Evolutionary conservation across 2,888 invertebrate species (phyloP), one percentile per base, ranked within the genome.

Genomic region (Eulithis prunata): DNA sequence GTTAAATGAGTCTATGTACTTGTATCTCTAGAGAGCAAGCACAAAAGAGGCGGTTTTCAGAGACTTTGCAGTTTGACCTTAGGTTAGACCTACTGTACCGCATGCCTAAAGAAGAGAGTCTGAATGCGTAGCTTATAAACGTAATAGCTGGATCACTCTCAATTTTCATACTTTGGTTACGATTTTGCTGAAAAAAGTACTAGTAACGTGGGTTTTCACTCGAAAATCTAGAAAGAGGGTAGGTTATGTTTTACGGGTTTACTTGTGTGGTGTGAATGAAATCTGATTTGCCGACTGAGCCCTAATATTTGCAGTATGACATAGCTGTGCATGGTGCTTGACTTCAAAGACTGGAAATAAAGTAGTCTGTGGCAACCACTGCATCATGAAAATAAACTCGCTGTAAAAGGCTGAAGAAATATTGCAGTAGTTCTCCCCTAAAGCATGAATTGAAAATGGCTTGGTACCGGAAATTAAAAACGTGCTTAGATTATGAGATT

Each of bases 41-140:
- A 78, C 75, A 78, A 78, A 78, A 72, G 73, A 77, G 21, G 70
- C 75, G 66, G 71, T 76, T 71, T 66, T 57, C 65, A 74, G 66
- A 75, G 71, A 75, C 73, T 72, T 73, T 68, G 60, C 66, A 71
- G 74, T 75, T 76, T 70, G 72, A 75, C 71, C 73, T 71, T 61
- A 66, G 65, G 56, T 67, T 41, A 38, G 62, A 60, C 67, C 53
- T 57, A 38, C 12, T n/a, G 41, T 61, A 63, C 53, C 38, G 61
- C 63, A 56, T 64, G 64, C 62, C 64, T 59, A 57, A 43, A 47
- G 54, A 13, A 41, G 51, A 59, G 47, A n/a, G 51, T 8, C 43
- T 64, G 54, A 49, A 59, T 64, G 14, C 55, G 43, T 46, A 64
- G 64, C 53, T 58, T 43, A 43, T 36, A 8, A 14, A 36, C 0